Percentiles rank a stretch among this genome's conserved stretches.
Conservation (phyloP, 2,797 vertebrate genomes). For the Orientallactaga sibirica region DNA sequence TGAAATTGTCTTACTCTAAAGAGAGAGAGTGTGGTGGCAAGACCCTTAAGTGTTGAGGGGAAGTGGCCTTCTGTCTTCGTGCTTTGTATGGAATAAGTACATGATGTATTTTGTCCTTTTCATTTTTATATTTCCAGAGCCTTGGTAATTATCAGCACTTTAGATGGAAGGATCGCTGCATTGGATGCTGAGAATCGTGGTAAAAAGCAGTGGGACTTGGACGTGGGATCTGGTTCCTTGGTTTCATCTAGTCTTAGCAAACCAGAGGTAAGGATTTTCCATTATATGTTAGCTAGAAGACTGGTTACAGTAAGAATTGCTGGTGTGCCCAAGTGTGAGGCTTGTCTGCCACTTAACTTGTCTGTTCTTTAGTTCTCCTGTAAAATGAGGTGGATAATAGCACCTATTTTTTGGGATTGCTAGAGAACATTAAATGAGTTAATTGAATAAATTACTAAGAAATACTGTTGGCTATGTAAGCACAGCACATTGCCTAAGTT, state of each 20-base stretch:
- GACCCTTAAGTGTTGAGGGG: neutral
- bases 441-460: neutral
- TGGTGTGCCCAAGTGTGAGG: neutral
- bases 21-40: neutral
- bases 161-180: constrained; percentile 97
- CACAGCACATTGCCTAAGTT: neutral
- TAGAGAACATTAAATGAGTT: constrained; percentile 1
- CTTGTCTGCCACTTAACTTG: constrained; percentile 24
- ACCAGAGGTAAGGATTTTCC: constrained; percentile 92
- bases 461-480: neutral
- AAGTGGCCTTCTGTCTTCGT: neutral
- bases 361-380: neutral
- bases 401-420: constrained; percentile 14
- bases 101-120: constrained; percentile 63
- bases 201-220: constrained; percentile 97
- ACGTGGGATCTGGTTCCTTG: constrained; percentile 96
- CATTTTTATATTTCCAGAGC: constrained; percentile 88
- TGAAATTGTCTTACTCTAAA: neutral
- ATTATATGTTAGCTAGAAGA: neutral
- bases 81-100: neutral
- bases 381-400: neutral
- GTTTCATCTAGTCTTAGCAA: constrained; percentile 98
- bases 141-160: constrained; percentile 97
- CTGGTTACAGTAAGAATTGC: neutral
- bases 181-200: constrained; percentile 97